phyloP scores from a whole-genome alignment of 2,888 invertebrate species.

The Linnaemya tessellans region DNA sequence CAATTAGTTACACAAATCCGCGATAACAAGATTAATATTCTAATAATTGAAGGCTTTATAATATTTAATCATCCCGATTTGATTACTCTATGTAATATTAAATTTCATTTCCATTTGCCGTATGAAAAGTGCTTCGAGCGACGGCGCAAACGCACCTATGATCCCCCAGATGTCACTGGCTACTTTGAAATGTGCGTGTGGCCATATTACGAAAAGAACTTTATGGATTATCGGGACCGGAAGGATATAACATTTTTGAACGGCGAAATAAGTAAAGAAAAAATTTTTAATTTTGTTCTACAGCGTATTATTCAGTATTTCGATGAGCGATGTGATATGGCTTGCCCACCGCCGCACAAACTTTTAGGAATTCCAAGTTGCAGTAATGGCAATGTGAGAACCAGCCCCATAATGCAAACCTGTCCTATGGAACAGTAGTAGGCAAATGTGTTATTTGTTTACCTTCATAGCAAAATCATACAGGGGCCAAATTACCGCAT shows the following conservation, averaged over 20 bases:
- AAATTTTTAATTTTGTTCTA: conserved; percentile 81
- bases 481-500: no score
- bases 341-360: conserved; percentile 79
- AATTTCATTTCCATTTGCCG: conserved; percentile 89
- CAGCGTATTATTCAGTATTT: conserved; percentile 80
- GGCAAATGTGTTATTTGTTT: conserved; percentile 3
- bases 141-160: conserved; percentile 87
- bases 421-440: conserved; percentile 81
- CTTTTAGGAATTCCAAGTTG: conserved; percentile 74
- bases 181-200: conserved; percentile 96
- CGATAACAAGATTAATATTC: conserved; percentile 83
- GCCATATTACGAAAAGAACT: conserved; percentile 90
- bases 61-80: conserved; percentile 89
- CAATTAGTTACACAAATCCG: conserved; percentile 76
- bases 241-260: conserved; percentile 82
- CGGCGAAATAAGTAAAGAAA: conserved; percentile 81
- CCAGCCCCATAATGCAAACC: conserved; percentile 59
- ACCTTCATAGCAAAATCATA: neutral
- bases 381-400: conserved; percentile 64
- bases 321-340: conserved; percentile 78
- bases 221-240: conserved; percentile 82
- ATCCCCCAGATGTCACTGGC: conserved; percentile 92
- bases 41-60: conserved; percentile 91
- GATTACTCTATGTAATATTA: conserved; percentile 87
- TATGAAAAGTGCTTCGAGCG: conserved; percentile 88